Base-by-base conservation (phyloP, 2,113 vertebrate genomes). In the Chlamydotis undulata region DNA sequence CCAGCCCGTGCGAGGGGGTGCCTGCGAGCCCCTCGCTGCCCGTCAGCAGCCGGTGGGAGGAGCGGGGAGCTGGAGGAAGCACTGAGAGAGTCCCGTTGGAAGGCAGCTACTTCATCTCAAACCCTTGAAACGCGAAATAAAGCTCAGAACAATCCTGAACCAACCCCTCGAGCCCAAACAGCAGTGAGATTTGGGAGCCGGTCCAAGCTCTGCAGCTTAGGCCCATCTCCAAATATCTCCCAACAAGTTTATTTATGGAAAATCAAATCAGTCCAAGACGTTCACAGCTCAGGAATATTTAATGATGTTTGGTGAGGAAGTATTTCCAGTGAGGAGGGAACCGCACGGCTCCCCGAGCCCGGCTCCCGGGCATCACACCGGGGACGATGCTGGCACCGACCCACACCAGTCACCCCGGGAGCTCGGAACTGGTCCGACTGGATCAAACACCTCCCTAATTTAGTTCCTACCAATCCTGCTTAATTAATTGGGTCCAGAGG, bases 211-310 rank as follows among this genome's bases (percentile, higher is more conserved):
- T 89, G 90, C 92, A 95, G 96, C 91, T 96, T 76, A 94, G 96
- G 95, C 94, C 95, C 96, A 84, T 94, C 96, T 97, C 96, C 96
- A 96, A 95, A 96, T 96, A 95, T 94, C 94, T 95, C 95, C 95
- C 93, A 95, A 96, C 95, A 92, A 93, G 90, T 95, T 96, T 96
- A 94, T 97, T 97, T 97, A 96, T 96, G 96, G 95, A 96, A 96
- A 97, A 95, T 87, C 93, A 89, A 94, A 96, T 91, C 96, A 91
- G 94, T 92, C 95, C 96, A 96, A 96, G 95, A 89, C 91, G 67
- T 95, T 97, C 92, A 68, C 94, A 89, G 96, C 95, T 96, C 95
- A 89, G 94, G 96, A 96, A 94, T 94, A 95, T 96, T 96, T 96
- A 94, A 92, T 84, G 89, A 87, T 93, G 41, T 95, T 91, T 91